phyloP scores from a whole-genome alignment of 2,113 vertebrate genomes.

The Lagopus muta region DNA sequence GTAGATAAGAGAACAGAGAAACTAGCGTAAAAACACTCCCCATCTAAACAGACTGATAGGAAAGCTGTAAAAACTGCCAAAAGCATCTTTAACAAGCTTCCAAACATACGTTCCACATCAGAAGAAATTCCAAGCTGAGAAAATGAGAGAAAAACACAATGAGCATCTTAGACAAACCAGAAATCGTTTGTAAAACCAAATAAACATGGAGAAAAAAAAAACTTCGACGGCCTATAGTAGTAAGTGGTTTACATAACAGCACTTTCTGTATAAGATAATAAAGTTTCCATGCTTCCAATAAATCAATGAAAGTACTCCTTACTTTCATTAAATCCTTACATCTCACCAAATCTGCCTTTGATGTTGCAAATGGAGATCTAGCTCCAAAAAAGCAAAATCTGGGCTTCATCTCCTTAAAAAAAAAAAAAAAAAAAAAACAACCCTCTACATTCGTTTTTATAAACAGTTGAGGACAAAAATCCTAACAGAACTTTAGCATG shows the following conservation, averaged over 20 bases:
- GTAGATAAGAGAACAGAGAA: conserved; percentile 7
- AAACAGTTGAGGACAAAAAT: conserved; percentile 23
- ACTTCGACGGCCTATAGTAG: neutral
- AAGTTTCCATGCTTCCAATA: conserved; percentile 11
- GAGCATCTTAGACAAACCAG: neutral
- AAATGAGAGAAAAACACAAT: conserved; percentile 32
- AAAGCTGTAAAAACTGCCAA: conserved; percentile 24
- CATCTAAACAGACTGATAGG: conserved; percentile 14
- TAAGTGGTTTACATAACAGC: neutral
- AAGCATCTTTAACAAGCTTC: conserved; percentile 42
- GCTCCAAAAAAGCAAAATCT: neutral
- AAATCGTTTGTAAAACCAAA: conserved; percentile 56
- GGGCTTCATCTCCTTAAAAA: conserved; percentile 29
- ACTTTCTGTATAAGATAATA: conserved; percentile 44
- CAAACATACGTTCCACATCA: conserved; percentile 67
- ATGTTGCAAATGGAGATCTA: neutral
- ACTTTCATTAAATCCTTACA: neutral
- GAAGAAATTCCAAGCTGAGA: conserved; percentile 48
- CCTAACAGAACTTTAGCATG: neutral
- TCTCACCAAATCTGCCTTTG: conserved; percentile 25
- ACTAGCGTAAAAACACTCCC: conserved; percentile 14
- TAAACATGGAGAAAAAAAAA: conserved; percentile 51
- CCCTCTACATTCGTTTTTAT: neutral
- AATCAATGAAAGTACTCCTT: neutral
- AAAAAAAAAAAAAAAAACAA: neutral